A percentile compares a stretch with the other conserved stretches of the same genome.
phyloP scores from a whole-genome alignment of 2,797 vertebrate genomes.

The Hyperoplus immaculatus region DNA sequence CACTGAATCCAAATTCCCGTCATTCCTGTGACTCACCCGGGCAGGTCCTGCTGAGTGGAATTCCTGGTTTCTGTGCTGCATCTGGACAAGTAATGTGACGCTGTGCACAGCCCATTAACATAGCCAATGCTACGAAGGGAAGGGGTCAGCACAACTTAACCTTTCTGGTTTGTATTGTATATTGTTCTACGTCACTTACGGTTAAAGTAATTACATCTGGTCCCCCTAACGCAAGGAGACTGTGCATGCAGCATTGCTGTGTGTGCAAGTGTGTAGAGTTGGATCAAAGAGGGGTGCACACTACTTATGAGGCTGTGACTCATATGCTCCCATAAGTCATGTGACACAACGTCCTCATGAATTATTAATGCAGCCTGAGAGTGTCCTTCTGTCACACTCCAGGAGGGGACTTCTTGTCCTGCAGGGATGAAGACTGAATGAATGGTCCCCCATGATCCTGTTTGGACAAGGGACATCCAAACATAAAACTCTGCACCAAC shows the following conservation, averaged over 20 bases:
- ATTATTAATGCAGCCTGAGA: conserved; percentile 63
- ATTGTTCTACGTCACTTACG: neutral
- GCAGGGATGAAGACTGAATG: conserved; percentile 19
- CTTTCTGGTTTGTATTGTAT: neutral
- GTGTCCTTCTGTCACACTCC: conserved; percentile 29
- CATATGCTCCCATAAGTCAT: conserved; percentile 75
- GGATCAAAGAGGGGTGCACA: neutral
- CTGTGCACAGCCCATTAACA: conserved; percentile 5
- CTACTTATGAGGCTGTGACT: conserved; percentile 64
- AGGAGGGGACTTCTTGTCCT: conserved; percentile 41
- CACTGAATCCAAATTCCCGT: conserved; percentile 64
- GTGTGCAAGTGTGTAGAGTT: conserved; percentile 12
- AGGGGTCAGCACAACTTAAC: conserved; percentile 6
- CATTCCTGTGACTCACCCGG: conserved; percentile 77
- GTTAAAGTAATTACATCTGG: neutral
- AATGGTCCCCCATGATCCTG: conserved; percentile 17
- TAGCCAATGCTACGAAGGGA: neutral
- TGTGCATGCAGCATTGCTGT: neutral
- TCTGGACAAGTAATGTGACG: conserved; percentile 61
- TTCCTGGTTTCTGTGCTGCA: conserved; percentile 69
- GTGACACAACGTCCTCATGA: conserved; percentile 59
- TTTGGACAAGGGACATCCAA: neutral
- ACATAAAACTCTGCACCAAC: neutral
- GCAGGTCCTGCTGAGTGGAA: conserved; percentile 58
- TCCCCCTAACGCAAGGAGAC: neutral